phyloP scores from a whole-genome alignment of 2,113 vertebrate species.

The Cavia porcellus region DNA sequence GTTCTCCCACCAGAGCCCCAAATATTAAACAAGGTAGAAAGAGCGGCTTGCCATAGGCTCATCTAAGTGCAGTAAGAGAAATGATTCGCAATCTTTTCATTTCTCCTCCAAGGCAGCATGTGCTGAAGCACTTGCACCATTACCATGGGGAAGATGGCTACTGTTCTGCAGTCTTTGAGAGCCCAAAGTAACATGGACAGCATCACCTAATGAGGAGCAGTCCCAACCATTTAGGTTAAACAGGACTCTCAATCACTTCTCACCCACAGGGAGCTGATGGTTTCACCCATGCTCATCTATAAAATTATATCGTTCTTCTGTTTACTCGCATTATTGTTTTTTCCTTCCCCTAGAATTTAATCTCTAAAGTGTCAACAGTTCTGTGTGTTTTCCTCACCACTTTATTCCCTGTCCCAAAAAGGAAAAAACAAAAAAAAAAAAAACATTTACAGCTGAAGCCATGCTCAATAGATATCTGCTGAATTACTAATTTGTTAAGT shows the following conservation, averaged over 20 bases:
- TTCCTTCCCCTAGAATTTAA: background rate
- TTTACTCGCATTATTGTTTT: background rate
- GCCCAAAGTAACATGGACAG: background rate
- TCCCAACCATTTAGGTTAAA: background rate
- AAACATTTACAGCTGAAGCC: background rate
- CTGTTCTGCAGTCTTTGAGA: background rate
- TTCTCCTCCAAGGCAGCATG: background rate
- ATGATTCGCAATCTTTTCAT: background rate
- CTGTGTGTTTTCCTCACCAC: background rate
- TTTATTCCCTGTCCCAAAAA: background rate
- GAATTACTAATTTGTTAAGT: background rate
- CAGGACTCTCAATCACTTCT: background rate
- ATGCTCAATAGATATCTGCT: background rate
- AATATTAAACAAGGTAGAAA: background rate
- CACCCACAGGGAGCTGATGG: background rate
- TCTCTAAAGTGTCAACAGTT: background rate
- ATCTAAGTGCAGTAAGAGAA: rapidly evolving
- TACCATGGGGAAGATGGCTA: too few relatives aligned
- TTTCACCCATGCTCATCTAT: background rate
- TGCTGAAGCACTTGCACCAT: background rate
- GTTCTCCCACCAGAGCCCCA: background rate
- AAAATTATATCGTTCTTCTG: background rate
- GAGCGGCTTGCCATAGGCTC: background rate
- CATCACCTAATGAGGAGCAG: too few relatives aligned
- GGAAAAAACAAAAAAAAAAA: background rate